These are phyloP conservation scores for Brachionichthys hirsutus DNA, from an alignment of 2,113 vertebrate species.

Conservation along the genomic window DNA sequence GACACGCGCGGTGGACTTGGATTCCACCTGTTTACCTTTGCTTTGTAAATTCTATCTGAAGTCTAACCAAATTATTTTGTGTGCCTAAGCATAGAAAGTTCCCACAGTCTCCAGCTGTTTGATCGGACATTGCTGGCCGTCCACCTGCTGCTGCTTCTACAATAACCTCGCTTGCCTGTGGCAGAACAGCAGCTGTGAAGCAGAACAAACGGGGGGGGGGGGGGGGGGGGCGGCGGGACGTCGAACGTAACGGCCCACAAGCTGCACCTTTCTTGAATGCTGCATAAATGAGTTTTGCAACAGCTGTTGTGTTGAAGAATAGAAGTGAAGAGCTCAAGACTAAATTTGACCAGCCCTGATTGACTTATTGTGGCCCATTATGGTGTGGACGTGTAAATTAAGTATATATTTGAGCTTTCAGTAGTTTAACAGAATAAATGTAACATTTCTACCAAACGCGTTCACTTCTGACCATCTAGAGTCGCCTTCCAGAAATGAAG, in stretches of 20 bases:
- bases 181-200: constrained; percentile 43
- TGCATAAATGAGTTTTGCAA: constrained; percentile 28
- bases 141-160: constrained; percentile 41
- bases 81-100: constrained; percentile 9
- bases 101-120: constrained; percentile 28
- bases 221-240: constrained; percentile 6
- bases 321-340: background rate
- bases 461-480: background rate
- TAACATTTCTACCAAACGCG: background rate
- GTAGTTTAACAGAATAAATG: background rate
- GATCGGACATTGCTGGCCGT: constrained; percentile 30
- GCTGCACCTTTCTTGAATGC: constrained; percentile 10
- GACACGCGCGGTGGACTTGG: too few relatives aligned
- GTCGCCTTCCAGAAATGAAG: background rate
- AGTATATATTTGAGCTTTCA: constrained; percentile 1
- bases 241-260: constrained; percentile 25
- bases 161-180: constrained; percentile 33
- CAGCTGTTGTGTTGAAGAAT: constrained; percentile 23
- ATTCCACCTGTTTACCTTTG: constrained; percentile 5
- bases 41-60: constrained; percentile 19
- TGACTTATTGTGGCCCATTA: constrained; percentile 4
- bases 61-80: constrained; percentile 31
- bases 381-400: background rate
- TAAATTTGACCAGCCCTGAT: constrained; percentile 4
- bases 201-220: constrained; percentile 29